These are phyloP conservation scores for Steinernema scapterisci DNA, from an alignment of 2,888 invertebrate genomes.

Conservation along the genomic window DNA sequence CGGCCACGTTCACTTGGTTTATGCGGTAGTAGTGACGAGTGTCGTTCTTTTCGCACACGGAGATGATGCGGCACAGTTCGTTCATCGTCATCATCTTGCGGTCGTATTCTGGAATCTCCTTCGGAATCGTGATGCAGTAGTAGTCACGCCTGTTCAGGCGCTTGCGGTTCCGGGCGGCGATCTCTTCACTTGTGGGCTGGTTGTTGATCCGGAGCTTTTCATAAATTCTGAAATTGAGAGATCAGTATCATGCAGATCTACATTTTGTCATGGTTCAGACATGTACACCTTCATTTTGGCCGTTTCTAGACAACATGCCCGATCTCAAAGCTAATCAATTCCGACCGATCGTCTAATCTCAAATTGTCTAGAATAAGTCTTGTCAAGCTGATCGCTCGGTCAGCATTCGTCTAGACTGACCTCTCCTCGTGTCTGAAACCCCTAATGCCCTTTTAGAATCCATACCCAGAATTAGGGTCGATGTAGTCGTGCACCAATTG, in stretches of 20 bases:
- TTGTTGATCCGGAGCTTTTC: neutral
- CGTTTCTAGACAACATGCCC: too few species aligned
- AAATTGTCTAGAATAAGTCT: too few species aligned
- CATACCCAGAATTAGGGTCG: neutral
- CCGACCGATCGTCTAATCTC: too few species aligned
- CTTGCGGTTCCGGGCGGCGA: neutral
- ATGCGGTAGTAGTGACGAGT: slow-evolving; percentile 18
- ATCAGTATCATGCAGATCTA: neutral
- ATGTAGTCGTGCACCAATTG: slow-evolving; percentile 29
- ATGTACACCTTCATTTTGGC: too few species aligned
- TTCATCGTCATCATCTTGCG: slow-evolving; percentile 18
- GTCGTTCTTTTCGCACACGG: slow-evolving; percentile 21
- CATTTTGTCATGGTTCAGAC: too few species aligned
- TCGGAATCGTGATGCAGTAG: neutral
- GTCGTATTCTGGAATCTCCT: neutral
- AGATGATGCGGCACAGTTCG: slow-evolving; percentile 16
- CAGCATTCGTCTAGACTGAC: too few species aligned
- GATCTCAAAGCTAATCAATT: too few species aligned
- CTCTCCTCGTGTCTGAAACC: too few species aligned
- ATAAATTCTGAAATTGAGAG: neutral
- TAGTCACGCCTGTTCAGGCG: slow-evolving; percentile 9
- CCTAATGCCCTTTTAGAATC: too few species aligned
- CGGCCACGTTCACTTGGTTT: slow-evolving; percentile 5
- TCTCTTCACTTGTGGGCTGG: neutral
- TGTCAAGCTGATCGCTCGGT: too few species aligned